A percentile compares a stretch with the other conserved stretches of the same genome.
phyloP scores from a whole-genome alignment of 1,140 invertebrate species.

The Megalopta genalis region DNA sequence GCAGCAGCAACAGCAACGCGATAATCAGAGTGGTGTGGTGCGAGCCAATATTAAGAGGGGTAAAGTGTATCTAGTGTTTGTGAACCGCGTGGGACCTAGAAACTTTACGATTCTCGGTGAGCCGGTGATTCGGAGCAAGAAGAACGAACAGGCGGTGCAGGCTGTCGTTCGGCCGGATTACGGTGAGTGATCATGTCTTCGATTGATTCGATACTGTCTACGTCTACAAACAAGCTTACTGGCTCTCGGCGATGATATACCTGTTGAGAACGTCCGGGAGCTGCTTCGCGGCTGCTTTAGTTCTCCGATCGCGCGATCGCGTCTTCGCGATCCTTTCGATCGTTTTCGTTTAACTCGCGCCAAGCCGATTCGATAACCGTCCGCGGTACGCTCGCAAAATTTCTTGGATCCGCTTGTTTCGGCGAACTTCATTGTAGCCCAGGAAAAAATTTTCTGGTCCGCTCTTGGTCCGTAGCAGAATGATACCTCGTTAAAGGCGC shows the following conservation, averaged over 20 bases:
- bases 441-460: too few species aligned
- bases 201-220: not conserved
- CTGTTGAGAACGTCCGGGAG: constrained; percentile 28
- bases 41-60: constrained; percentile 83
- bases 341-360: too few species aligned
- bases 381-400: too few species aligned
- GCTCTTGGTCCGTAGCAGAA: too few species aligned
- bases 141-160: constrained; percentile 80
- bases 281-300: not conserved
- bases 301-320: not conserved
- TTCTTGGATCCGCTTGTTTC: too few species aligned
- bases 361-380: too few species aligned
- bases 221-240: constrained; percentile 4
- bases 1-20: constrained; percentile 59
- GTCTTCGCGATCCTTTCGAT: not conserved
- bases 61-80: constrained; percentile 85
- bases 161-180: constrained; percentile 83
- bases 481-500: too few species aligned
- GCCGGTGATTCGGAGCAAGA: constrained; percentile 81
- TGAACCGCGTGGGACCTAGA: constrained; percentile 83
- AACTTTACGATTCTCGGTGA: constrained; percentile 84
- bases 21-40: constrained; percentile 77
- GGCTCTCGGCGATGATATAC: constrained; percentile 12
- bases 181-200: constrained; percentile 78
- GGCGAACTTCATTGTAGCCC: too few species aligned